Conservation (phyloP, 2,113 vertebrate species). For the Pituophis catenifer region DNA sequence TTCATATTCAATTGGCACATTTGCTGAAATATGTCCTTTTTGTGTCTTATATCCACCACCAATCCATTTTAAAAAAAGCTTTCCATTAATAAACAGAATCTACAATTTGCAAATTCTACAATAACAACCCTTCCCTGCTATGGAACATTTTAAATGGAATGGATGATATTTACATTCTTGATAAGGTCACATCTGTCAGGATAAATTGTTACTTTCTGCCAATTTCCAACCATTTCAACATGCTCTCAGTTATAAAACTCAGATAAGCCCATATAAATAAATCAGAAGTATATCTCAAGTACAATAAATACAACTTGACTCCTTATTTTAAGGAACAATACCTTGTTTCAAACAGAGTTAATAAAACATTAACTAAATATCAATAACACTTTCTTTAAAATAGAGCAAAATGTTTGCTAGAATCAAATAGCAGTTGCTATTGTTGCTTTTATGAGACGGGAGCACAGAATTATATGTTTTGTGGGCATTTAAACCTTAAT, state of each 20-base stretch:
- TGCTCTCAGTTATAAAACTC: slow-evolving; percentile 31
- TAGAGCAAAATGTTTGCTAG: slow-evolving; percentile 38
- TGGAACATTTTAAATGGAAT: slow-evolving; percentile 54
- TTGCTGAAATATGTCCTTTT: slow-evolving; percentile 27
- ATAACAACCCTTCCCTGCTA: slow-evolving; percentile 29
- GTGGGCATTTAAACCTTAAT: slow-evolving; percentile 8
- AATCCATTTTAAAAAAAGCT: slow-evolving; percentile 17
- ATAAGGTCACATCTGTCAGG: slow-evolving; percentile 57
- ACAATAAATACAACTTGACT: slow-evolving; percentile 44
- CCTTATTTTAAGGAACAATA: slow-evolving; percentile 38
- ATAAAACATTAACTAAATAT: slow-evolving; percentile 42
- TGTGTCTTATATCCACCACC: slow-evolving; percentile 3
- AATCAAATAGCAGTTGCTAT: background rate
- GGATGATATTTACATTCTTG: slow-evolving; percentile 45
- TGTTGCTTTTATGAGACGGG: slow-evolving; percentile 27
- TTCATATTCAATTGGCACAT: slow-evolving; percentile 37
- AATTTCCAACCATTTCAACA: slow-evolving; percentile 33
- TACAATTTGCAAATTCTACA: slow-evolving; percentile 22
- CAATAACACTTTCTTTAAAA: background rate
- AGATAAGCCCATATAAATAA: slow-evolving; percentile 29
- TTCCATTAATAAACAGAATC: slow-evolving; percentile 49
- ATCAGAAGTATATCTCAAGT: slow-evolving; percentile 34
- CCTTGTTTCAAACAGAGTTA: slow-evolving; percentile 45
- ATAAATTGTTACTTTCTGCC: slow-evolving; percentile 47
- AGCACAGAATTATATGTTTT: slow-evolving; percentile 26